Base-by-base conservation (phyloP, 2,797 vertebrate genomes). In the Austrolebias charrua region DNA sequence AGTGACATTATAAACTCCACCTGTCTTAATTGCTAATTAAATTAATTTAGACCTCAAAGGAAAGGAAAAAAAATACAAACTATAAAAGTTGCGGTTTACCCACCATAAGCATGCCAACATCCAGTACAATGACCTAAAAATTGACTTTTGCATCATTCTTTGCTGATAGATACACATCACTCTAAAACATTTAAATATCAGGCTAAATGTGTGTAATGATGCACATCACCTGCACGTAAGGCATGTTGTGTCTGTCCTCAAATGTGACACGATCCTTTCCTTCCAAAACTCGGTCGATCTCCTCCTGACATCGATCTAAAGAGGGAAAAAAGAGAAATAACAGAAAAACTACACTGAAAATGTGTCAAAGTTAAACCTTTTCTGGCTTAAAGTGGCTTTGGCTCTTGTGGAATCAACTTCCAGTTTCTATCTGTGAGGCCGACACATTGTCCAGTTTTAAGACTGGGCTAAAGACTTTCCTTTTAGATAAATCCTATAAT, bases 191-290 rank as follows among this genome's bases (percentile, higher is more conserved):
- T 49, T 28, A 8, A 35, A 24, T 16, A 14, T 31, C 13, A 38
- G 16, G 6, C 14, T 24, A 48, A 13, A 18, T 19, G 6, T 44
- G 5, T 18, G 24, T n/a, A 5, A 8, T 5, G 1, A 24, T 43
- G 13, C 9, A 9, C 14, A 15, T 7, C 55, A 88, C 88, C 85
- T 88, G 86, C 12, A 79, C 60, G 28, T 91, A 93, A 0, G 91
- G 87, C 90, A 90, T 90, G 1, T 66, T 51, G 69, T 86, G 78
- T 60, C 84, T 82, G 83, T 89, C 89, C 1, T 88, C 89, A 67
- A 81, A 89, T 6, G 51, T 68, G 10, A 58, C 75, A 2, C 20
- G 24, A 6, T 74, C 62, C 38, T 87, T 89, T 13, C 57, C 86
- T 2, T 77, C 68, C 15, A 93, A 65, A 35, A 89, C 79, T 15